Evolutionary conservation across 2,113 vertebrate species (phyloP), one percentile per base, ranked within the genome.

Genomic region (Sarotherodon lohbergeri): DNA sequence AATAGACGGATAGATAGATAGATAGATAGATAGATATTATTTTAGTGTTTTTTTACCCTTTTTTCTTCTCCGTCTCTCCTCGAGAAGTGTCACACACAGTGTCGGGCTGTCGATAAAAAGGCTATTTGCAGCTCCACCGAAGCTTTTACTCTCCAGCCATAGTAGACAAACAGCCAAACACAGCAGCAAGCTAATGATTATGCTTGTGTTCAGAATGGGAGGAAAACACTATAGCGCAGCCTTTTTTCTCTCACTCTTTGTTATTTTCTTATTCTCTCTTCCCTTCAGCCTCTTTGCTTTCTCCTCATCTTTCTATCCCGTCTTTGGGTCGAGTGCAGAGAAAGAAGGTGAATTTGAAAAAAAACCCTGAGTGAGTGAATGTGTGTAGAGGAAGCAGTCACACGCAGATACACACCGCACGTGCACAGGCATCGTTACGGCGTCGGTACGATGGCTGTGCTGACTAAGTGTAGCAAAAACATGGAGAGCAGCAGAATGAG

Each of bases 131-230:
- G 86, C 86, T 87, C 83, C 83, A 87, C 85, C 80, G 71, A 94
- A 94, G 90, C 89, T 84, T 83, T 81, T 86, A 87, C 88, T 91
- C 91, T 50, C 76, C 9, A 50, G 59, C 80, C 88, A 55, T 90
- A 91, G 89, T 80, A 90, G 71, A 91, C 82, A 92, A 91, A 93
- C 81, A 91, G 76, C 91, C 83, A 86, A 91, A 89, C 87, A 80
- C 88, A 91, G 93, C 89, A 91, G 90, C 81, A 32, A 36, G 86
- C 92, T 90, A 90, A 86, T 91, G 90, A 87, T 90, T 87, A 88
- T 90, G 71, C 59, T 85, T 83, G 63, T 89, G 82, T 90, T 86
- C 61, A 29, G 39, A 59, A 32, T 41, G 48, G 66, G 29, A 83
- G 13, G 12, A 83, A 56, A 89, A 39, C 81, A 59, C 66, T 59